Percentiles rank a stretch among this genome's conserved stretches.
phyloP scores from a whole-genome alignment of 2,888 invertebrate genomes.

The Drosophila falleni region DNA sequence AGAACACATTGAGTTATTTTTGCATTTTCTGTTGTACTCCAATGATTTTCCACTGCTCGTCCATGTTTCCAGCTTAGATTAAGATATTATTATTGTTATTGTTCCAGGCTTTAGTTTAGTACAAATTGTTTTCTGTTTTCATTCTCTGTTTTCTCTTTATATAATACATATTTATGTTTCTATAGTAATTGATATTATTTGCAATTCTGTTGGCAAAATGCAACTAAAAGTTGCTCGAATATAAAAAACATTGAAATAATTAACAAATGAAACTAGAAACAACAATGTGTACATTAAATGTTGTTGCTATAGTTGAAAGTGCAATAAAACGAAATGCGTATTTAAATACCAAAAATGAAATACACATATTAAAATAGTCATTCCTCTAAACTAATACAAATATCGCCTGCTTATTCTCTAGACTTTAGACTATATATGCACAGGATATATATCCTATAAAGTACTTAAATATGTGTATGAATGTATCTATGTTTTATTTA shows the following conservation, averaged over 20 bases:
- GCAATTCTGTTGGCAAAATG: conserved; percentile 51
- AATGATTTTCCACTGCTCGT: conserved; percentile 37
- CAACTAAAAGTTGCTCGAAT: conserved; percentile 51
- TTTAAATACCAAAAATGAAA: conserved; percentile 15
- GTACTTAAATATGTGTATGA: conserved; percentile 19
- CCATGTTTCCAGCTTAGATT: conserved; percentile 42
- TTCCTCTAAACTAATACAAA: conserved; percentile 6
- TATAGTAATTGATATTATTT: conserved; percentile 39
- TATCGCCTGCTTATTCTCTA: conserved; percentile 60
- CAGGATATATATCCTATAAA: conserved; percentile 7
- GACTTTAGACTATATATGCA: conserved; percentile 52
- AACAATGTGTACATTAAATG: conserved; percentile 14
- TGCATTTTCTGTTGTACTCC: not conserved
- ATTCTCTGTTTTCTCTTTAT: conserved; percentile 19
- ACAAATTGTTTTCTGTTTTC: conserved; percentile 13
- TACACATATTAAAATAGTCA: conserved; percentile 25
- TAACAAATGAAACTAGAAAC: conserved; percentile 7
- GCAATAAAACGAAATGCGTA: conserved; percentile 43
- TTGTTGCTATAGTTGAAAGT: conserved; percentile 43
- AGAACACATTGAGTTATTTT: conserved; percentile 8
- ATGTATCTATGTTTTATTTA: conserved; percentile 30
- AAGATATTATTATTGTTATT: conserved; percentile 54
- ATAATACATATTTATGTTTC: conserved; percentile 16
- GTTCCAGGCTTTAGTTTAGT: conserved; percentile 37
- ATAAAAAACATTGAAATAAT: conserved; percentile 10